phyloP scores from a whole-genome alignment of 2,113 vertebrate genomes.

The Arvicanthis niloticus region DNA sequence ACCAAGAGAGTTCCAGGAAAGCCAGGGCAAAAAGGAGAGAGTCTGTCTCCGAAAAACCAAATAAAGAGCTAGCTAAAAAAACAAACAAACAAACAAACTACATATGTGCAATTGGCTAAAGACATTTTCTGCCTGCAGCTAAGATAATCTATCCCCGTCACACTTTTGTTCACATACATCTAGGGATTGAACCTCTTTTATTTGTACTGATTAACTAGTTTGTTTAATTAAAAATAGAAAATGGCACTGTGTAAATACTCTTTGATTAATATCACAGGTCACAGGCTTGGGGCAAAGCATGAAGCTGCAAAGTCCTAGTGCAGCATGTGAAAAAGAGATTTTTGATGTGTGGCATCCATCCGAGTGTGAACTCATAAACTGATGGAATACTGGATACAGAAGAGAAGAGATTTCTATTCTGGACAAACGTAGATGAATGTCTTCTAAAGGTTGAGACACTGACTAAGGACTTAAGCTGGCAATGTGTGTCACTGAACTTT shows the following conservation, averaged over 20 bases:
- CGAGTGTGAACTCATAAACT: neutral
- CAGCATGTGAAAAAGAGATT: neutral
- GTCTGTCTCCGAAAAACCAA: neutral
- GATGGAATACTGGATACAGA: neutral
- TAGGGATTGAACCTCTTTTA: neutral
- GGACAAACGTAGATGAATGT: neutral
- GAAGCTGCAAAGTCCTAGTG: neutral
- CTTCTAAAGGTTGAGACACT: neutral
- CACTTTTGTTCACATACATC: neutral
- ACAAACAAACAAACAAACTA: neutral
- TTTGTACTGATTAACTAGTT: neutral
- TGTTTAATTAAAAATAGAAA: neutral
- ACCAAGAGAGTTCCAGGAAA: neutral
- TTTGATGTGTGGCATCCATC: neutral
- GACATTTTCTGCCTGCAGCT: neutral
- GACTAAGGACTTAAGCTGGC: neutral
- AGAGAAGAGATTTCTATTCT: neutral
- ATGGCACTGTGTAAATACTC: neutral
- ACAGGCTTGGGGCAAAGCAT: neutral
- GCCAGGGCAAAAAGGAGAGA: neutral
- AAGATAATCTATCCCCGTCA: neutral
- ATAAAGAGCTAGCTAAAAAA: too few relatives aligned
- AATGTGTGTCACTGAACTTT: conserved; percentile 9
- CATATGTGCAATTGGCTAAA: neutral
- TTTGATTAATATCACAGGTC: neutral